These are phyloP conservation scores for Rhagologus leucostigma DNA, from an alignment of 2,113 vertebrate genomes.

Conservation along the genomic window DNA sequence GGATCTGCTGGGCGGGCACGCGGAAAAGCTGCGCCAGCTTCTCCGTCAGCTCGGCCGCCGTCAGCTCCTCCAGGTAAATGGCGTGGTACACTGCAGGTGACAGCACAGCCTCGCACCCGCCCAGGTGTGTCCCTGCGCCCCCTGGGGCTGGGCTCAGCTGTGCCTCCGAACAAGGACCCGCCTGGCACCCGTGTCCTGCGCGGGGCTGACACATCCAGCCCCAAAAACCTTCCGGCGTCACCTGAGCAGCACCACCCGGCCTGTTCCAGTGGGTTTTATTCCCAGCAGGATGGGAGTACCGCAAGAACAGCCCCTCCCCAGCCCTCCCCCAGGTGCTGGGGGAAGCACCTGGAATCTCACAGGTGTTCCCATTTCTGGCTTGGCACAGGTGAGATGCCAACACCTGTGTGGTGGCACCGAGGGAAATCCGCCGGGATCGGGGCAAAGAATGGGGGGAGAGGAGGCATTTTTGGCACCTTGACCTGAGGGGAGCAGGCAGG, in stretches of 20 bases:
- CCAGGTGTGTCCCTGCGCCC: background rate
- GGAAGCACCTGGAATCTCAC: background rate
- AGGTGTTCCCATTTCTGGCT: background rate
- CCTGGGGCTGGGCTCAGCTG: fast-evolving
- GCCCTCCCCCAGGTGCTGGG: background rate
- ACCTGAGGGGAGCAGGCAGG: background rate
- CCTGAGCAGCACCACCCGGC: background rate
- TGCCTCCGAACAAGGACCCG: background rate
- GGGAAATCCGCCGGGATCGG: background rate
- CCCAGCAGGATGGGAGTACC: background rate
- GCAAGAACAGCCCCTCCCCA: background rate
- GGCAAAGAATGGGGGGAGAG: background rate
- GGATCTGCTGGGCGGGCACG: constrained; percentile 91
- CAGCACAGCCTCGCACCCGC: background rate
- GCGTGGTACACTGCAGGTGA: constrained; percentile 89
- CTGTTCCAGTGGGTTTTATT: background rate
- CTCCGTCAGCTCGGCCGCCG: constrained; percentile 84
- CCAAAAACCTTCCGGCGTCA: background rate
- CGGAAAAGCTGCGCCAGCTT: constrained; percentile 96
- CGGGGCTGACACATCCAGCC: background rate
- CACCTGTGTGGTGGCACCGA: background rate
- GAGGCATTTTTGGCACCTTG: background rate
- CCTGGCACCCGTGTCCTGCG: background rate
- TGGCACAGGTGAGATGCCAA: background rate
- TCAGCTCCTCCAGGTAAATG: constrained; percentile 93